Evolutionary conservation across 2,113 vertebrate species (phyloP), one percentile per base, ranked within the genome.

Genomic region (Sturnus vulgaris): DNA sequence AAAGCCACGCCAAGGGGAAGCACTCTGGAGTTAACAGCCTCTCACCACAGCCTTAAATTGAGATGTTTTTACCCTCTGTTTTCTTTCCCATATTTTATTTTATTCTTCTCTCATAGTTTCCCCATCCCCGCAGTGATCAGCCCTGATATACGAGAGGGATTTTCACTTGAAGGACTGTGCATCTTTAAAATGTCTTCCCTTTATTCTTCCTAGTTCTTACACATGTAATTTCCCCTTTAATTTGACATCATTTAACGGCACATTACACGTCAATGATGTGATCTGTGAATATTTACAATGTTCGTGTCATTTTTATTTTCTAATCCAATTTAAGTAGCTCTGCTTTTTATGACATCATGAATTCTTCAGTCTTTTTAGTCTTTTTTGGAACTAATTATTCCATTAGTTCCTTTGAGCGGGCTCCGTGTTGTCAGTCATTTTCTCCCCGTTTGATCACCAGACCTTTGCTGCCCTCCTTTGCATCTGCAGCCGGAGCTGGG

Each of bases 231-330:
- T 98, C 97, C 97, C 97, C 97, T 98, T 98, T 98, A 98, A 98
- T 98, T 98, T 98, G 98, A 98, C 97, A 98, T 98, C 97, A 98
- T 98, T 98, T 98, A 98, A 98, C 97, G 97, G 98, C 98, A 98
- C 98, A 98, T 98, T 98, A 98, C 98, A 98, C 97, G 98, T 98
- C 98, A 98, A 98, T 98, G 98, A 98, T 98, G 97, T 98, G 98
- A 98, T 98, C 97, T 98, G 98, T 98, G 98, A 98, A 98, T 98
- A 98, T 98, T 98, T 98, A 98, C 98, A 98, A 98, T 98, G 97
- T 98, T 98, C 98, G 94, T 98, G 98, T 98, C 98, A 98, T 98
- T 98, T 98, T 98, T 98, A 98, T 98, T 98, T 98, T 98, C 98
- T 97, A 98, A 98, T 98, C 97, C 97, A 97, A 97, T 98, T 98